Conservation (phyloP, 2,113 vertebrate genomes). For the Nesoenas mayeri region DNA sequence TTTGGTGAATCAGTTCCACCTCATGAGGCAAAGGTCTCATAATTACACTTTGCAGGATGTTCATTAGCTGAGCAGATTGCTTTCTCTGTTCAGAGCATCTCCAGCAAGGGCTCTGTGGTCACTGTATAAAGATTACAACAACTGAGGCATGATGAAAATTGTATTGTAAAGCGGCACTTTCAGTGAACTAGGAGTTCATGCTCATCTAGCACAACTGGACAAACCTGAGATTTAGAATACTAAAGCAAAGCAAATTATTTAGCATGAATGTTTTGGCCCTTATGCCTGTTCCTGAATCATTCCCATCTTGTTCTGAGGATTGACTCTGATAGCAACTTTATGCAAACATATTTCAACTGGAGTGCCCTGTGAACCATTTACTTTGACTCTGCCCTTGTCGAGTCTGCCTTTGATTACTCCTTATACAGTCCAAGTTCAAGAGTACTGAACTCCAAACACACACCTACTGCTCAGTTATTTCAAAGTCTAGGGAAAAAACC, state of each 20-base stretch:
- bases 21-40: slow-evolving; percentile 33
- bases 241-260: slow-evolving; percentile 23
- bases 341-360: slow-evolving; percentile 3
- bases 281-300: background rate
- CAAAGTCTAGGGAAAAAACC: background rate
- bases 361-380: background rate
- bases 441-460: background rate
- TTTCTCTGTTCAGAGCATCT: slow-evolving; percentile 2
- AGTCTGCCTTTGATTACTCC: slow-evolving; percentile 8
- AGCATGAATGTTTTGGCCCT: background rate
- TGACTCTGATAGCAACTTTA: background rate
- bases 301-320: background rate
- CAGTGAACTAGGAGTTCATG: background rate
- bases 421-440: background rate
- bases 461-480: slow-evolving; percentile 1
- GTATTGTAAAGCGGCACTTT: background rate
- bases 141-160: background rate
- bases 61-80: slow-evolving; percentile 37
- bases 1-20: slow-evolving; percentile 51
- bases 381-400: slow-evolving; percentile 10
- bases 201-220: background rate
- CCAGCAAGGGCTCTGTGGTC: slow-evolving; percentile 8
- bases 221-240: slow-evolving; percentile 20
- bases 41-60: background rate
- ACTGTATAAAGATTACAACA: background rate